phyloP scores from a whole-genome alignment of 1,140 invertebrate species.

The Chironomus striatipennis region DNA sequence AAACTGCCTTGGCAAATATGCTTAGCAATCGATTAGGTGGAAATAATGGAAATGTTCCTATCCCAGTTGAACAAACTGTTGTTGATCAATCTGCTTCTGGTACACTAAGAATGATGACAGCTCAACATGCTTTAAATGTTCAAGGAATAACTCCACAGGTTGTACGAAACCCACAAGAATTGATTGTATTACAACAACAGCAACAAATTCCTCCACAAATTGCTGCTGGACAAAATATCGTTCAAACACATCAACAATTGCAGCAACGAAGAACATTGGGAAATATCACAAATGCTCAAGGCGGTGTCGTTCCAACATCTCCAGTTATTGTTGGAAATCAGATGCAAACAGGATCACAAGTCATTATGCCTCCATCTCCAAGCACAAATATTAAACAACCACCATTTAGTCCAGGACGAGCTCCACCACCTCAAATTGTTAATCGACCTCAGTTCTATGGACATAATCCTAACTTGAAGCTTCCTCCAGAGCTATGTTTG shows the following conservation, averaged over 20 bases:
- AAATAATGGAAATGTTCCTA: constrained; percentile 37
- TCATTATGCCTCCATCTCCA: constrained; percentile 29
- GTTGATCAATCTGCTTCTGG: constrained; percentile 58
- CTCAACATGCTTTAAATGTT: constrained; percentile 54
- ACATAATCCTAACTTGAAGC: constrained; percentile 75
- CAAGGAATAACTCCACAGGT: constrained; percentile 25
- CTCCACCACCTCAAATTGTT: constrained; percentile 44
- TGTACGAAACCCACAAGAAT: constrained; percentile 38
- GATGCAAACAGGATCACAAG: constrained; percentile 27
- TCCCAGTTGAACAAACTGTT: constrained; percentile 37
- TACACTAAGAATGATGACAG: constrained; percentile 67
- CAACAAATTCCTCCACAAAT: constrained; percentile 36
- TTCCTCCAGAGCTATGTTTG: constrained; percentile 80
- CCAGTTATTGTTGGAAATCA: constrained; percentile 29
- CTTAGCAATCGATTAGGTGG: constrained; percentile 76
- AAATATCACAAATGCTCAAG: constrained; percentile 41
- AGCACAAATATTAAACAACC: constrained; percentile 28
- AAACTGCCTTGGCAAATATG: constrained; percentile 92
- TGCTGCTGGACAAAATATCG: constrained; percentile 32
- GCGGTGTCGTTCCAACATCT: background rate
- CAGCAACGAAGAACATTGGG: constrained; percentile 41
- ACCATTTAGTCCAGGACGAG: constrained; percentile 34
- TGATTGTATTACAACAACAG: constrained; percentile 36
- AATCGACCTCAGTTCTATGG: constrained; percentile 69
- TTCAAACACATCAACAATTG: constrained; percentile 35